Conservation (phyloP, 92 coral and sea anemone species). For the Ricordea florida region DNA sequence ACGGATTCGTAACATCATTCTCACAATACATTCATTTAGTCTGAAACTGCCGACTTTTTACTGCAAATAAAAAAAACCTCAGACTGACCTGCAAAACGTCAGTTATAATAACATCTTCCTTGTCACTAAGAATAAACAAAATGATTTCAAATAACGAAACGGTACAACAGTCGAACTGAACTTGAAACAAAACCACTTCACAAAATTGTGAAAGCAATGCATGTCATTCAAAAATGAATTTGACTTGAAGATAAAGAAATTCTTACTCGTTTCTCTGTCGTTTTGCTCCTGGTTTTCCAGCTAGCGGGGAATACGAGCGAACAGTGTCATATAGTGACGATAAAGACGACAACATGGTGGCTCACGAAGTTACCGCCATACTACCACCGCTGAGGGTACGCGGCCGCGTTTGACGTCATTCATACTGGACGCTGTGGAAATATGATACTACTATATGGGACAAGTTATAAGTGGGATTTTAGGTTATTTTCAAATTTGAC, state of each 20-base stretch:
- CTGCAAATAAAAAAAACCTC: background rate
- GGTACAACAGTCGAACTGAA: too few species aligned
- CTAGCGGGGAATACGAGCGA: slow-evolving; percentile 26
- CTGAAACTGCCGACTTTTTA: background rate
- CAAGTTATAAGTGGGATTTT: too few species aligned
- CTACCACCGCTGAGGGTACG: slow-evolving; percentile 35
- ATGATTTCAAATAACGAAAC: background rate
- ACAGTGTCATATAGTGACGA: slow-evolving; percentile 38
- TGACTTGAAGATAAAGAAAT: too few species aligned
- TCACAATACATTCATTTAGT: background rate
- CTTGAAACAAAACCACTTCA: too few species aligned
- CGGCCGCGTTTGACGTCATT: slow-evolving; percentile 40
- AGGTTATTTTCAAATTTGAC: too few species aligned
- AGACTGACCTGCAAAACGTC: slow-evolving; percentile 35
- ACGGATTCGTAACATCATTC: too few species aligned
- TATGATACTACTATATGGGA: too few species aligned
- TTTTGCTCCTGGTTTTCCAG: slow-evolving; percentile 30
- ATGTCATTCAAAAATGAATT: too few species aligned
- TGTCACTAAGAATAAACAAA: background rate
- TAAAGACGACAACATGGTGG: slow-evolving; percentile 46
- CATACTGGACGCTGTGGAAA: too few species aligned
- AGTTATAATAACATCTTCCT: slow-evolving; percentile 39
- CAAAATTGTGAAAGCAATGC: too few species aligned
- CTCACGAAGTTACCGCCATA: slow-evolving; percentile 47
- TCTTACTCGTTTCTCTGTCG: slow-evolving; percentile 38